These are phyloP conservation scores for Cheirogaleus medius DNA, from an alignment of 2,113 vertebrate species.

Conservation along the genomic window DNA sequence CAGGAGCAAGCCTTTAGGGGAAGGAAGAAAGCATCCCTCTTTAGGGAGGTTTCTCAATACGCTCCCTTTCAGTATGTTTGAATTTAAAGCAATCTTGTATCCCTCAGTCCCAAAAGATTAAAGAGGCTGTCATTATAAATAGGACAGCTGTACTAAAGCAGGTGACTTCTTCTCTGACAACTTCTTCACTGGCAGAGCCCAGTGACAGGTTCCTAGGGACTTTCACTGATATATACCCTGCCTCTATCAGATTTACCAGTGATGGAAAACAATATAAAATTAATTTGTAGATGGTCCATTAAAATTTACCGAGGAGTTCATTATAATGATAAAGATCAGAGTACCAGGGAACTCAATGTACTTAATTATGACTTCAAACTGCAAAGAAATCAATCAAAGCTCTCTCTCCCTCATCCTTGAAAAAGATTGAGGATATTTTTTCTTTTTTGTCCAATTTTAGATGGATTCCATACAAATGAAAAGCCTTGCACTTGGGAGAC, in stretches of 20 bases:
- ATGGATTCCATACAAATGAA: constrained; percentile 80
- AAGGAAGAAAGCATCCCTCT: neutral
- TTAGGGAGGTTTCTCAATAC: neutral
- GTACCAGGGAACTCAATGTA: constrained; percentile 72
- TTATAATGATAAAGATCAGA: constrained; percentile 81
- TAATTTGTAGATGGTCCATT: constrained; percentile 78
- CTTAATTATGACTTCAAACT: constrained; percentile 87
- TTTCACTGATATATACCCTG: neutral
- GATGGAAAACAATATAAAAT: constrained; percentile 73
- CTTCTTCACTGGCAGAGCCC: neutral
- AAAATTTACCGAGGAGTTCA: constrained; percentile 79
- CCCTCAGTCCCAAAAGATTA: neutral
- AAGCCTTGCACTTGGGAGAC: constrained; percentile 85
- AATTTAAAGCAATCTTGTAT: constrained; percentile 9
- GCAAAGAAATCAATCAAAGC: constrained; percentile 82
- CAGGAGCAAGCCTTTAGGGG: neutral
- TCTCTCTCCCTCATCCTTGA: constrained; percentile 80
- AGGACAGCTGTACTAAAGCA: neutral
- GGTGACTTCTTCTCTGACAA: neutral
- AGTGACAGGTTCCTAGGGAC: neutral
- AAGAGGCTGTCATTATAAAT: neutral
- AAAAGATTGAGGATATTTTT: constrained; percentile 77
- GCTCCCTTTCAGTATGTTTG: constrained; percentile 25
- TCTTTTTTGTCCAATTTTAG: constrained; percentile 83
- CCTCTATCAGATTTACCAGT: neutral